These are phyloP conservation scores for Sinhomidia bicolor DNA, from an alignment of 2,888 invertebrate genomes.

Conservation along the genomic window DNA sequence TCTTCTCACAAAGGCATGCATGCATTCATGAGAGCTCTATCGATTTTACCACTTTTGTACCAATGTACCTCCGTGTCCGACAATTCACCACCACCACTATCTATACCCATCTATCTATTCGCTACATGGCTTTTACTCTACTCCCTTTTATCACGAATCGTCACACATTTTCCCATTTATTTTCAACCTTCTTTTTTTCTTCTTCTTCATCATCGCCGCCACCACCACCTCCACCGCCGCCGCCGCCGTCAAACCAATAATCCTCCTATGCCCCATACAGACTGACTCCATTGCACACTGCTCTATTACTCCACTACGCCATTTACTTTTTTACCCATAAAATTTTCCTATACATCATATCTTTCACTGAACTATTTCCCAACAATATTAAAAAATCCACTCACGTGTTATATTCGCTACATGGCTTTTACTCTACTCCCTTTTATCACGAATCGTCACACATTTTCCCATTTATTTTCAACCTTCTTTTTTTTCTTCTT, in stretches of 20 bases:
- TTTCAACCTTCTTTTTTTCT: too few species aligned
- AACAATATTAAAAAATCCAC: background rate
- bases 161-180: conserved; percentile 47
- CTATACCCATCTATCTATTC: background rate
- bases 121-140: background rate
- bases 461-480: conserved; percentile 31
- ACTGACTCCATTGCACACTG: background rate
- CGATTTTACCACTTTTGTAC: conserved; percentile 50
- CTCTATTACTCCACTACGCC: background rate
- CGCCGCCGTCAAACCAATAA: background rate
- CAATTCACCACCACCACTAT: background rate
- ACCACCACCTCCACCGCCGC: background rate
- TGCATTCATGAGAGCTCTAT: conserved; percentile 55
- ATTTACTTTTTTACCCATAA: background rate
- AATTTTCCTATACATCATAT: conserved; percentile 23
- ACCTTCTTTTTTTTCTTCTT: too few species aligned
- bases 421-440: background rate
- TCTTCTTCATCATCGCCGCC: conserved; percentile 15
- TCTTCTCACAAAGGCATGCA: conserved; percentile 28
- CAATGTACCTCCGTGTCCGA: conserved; percentile 9
- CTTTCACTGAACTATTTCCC: background rate
- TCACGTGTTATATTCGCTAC: background rate
- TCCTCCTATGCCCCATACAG: background rate
- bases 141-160: background rate
- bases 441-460: conserved; percentile 21